Evolutionary conservation across 2,888 invertebrate genomes (phyloP), one percentile per base, ranked within the genome.

Genomic region (Diaprepes abbreviatus): DNA sequence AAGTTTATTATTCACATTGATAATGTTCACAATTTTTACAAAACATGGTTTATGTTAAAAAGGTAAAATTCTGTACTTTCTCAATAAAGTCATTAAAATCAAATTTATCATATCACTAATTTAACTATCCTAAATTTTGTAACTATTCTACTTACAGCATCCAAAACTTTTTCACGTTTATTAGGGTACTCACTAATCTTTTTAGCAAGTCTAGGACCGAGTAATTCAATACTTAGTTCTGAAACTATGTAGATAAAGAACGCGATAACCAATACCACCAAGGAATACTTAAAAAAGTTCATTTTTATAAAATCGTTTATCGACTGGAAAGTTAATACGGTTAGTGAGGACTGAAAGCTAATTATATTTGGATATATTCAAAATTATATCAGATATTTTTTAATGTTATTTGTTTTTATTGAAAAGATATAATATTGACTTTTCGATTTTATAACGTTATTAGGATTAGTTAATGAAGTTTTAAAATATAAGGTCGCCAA

Each of bases 121-220:
- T n/a, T n/a, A n/a, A n/a, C n/a, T n/a, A n/a, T n/a, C n/a, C n/a
- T n/a, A n/a, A n/a, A n/a, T n/a, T n/a, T n/a, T n/a, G n/a, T n/a
- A n/a, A n/a, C n/a, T n/a, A n/a, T n/a, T n/a, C n/a, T 50, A 50
- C 48, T 50, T 50, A 50, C 48, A 14, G 48, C 48, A 6, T 28
- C 16, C 9, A 16, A 28, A 50, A 14, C 1, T 28, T 24, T 14
- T 24, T 6, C 14, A 6, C 14, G 7, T 28, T 14, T 7, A n/a
- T n/a, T n/a, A 16, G 14, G 9, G 1, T 14, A 7, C 16, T 16
- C 28, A 6, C 9, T 14, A 7, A 28, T 50, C 0, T 14, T 9
- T 28, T 7, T 19, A 28, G n/a, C n/a, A 10, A 50, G 28, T 7
- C 16, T 50, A 0, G 7, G 28, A 9, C 48, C 48, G 14, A 50